These are phyloP conservation scores for Ephydatia muelleri DNA, from an alignment of 37 sponge, comb jelly and placozoan species.

Conservation along the genomic window DNA sequence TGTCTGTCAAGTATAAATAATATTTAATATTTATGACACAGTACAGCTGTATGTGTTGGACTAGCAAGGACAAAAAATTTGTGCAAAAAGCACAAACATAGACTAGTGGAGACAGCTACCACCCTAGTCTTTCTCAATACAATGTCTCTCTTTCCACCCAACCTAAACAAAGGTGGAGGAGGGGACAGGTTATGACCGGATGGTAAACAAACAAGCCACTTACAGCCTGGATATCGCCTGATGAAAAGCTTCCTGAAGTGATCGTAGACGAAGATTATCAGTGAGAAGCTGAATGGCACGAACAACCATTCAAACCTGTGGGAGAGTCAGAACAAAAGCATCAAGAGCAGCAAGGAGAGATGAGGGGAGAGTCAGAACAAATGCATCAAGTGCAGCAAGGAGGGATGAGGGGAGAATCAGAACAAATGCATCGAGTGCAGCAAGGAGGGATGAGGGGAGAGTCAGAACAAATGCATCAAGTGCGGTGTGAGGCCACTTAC, in stretches of 20 bases:
- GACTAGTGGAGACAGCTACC: not conserved
- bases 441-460: no score
- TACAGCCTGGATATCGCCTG: constrained; percentile 66
- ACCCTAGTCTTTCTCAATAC: constrained; percentile 17
- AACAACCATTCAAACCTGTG: constrained; percentile 79
- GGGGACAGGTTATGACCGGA: not conserved
- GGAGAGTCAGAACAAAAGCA: not conserved
- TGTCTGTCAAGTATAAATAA: no score
- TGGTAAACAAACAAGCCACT: not conserved
- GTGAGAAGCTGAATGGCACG: constrained; percentile 71
- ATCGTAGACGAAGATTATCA: constrained; percentile 91
- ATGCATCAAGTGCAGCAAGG: not conserved
- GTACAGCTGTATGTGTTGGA: not conserved
- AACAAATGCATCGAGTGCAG: not conserved
- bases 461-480: no score
- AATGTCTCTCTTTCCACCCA: constrained; percentile 81
- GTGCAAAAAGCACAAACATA: not conserved
- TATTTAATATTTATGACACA: not conserved
- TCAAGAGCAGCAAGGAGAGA: not conserved
- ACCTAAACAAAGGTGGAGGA: constrained; percentile 52
- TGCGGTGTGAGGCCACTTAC: constrained; percentile 17
- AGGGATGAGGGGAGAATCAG: no score
- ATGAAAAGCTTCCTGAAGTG: constrained; percentile 83
- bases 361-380: no score
- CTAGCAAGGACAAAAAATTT: no score